These are phyloP conservation scores for Umimayanthus chanpuru DNA, from an alignment of 92 coral and sea anemone genomes.

Conservation along the genomic window DNA sequence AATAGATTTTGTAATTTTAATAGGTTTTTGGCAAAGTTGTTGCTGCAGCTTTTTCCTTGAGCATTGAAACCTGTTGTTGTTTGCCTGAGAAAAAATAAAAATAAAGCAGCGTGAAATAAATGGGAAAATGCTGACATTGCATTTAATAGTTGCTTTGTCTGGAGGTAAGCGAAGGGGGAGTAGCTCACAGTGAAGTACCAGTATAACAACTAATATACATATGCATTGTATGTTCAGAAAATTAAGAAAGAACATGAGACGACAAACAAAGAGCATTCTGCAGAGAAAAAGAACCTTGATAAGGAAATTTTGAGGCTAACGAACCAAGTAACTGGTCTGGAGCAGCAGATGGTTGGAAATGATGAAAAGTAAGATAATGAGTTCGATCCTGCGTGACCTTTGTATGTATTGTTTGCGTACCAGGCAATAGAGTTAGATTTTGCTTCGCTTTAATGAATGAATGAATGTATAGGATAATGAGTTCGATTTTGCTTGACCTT, in stretches of 20 bases:
- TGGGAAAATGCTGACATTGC: background rate
- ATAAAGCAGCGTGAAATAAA: no score
- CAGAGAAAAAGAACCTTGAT: slow-evolving; percentile 67
- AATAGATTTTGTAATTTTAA: no score
- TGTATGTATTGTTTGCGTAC: background rate
- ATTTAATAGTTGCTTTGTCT: background rate
- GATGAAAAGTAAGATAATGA: slow-evolving; percentile 70
- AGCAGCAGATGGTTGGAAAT: slow-evolving; percentile 51
- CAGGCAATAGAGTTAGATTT: background rate
- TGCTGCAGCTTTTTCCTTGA: no score
- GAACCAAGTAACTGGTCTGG: slow-evolving; percentile 55
- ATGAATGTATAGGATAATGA: slow-evolving; percentile 5
- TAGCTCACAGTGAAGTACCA: no score
- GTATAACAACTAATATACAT: background rate
- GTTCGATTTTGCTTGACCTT: no score
- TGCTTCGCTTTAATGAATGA: no score
- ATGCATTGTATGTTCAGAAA: slow-evolving; percentile 50
- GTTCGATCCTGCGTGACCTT: background rate
- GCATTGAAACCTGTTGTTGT: no score
- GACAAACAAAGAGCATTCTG: slow-evolving; percentile 51
- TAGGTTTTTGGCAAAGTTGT: no score
- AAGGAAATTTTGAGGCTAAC: slow-evolving; percentile 63
- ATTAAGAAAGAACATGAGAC: slow-evolving; percentile 60
- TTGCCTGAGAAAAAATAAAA: no score
- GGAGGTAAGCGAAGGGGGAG: background rate